A percentile compares a stretch with the other conserved stretches of the same genome.
phyloP scores from a whole-genome alignment of 2,888 invertebrate genomes.

The Phalera bucephala region DNA sequence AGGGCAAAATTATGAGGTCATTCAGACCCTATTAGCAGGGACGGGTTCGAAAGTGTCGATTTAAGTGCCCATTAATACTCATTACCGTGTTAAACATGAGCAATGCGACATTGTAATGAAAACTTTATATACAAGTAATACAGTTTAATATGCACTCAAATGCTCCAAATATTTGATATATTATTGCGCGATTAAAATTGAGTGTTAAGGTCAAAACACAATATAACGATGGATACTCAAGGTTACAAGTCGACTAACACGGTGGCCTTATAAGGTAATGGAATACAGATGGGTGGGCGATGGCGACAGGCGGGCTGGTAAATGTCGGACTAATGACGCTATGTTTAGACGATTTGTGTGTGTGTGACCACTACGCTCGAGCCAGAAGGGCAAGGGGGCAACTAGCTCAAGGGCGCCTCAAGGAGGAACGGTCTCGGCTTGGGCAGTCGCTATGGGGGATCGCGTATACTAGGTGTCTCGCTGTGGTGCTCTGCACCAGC shows the following conservation, averaged over 20 bases:
- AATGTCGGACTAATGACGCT: conserved; percentile 3
- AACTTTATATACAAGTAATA: too few relatives aligned
- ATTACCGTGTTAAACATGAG: too few relatives aligned
- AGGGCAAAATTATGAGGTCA: conserved; percentile 54
- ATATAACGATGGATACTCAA: conserved; percentile 40
- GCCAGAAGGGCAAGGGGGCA: too few relatives aligned
- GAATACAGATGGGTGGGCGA: conserved; percentile 33
- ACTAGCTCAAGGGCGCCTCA: too few relatives aligned
- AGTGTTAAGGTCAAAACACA: conserved; percentile 32
- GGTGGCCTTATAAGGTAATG: conserved; percentile 35
- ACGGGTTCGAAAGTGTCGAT: conserved; percentile 61
- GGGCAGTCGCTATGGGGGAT: too few relatives aligned
- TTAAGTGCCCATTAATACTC: conserved; percentile 23
- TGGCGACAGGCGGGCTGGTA: conserved; percentile 47
- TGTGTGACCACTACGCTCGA: too few relatives aligned
- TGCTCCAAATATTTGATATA: conserved; percentile 20
- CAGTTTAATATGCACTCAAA: conserved; percentile 13
- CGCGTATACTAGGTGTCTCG: too few relatives aligned
- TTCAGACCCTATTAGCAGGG: conserved; percentile 46
- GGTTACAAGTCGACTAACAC: conserved; percentile 35
- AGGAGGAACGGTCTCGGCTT: too few relatives aligned
- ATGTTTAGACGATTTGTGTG: not conserved
- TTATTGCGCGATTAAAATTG: too few relatives aligned
- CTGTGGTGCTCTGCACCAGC: too few relatives aligned
- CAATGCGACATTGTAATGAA: too few relatives aligned